phyloP scores from a whole-genome alignment of 2,888 invertebrate genomes.

The Acronicta psi region DNA sequence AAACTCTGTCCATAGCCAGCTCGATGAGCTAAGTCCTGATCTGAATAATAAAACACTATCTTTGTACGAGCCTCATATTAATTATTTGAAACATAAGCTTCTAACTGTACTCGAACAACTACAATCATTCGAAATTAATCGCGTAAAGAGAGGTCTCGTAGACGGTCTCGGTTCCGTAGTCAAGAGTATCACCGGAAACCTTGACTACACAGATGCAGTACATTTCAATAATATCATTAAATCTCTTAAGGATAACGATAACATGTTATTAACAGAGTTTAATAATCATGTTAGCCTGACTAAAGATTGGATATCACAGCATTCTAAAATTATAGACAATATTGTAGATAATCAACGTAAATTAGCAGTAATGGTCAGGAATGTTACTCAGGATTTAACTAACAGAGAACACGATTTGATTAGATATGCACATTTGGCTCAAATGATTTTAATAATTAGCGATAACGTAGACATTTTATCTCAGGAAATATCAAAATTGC shows the following conservation, averaged over 20 bases:
- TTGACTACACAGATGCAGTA: not conserved
- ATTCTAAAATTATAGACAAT: not conserved
- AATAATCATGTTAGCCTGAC: not conserved
- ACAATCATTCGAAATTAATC: not conserved
- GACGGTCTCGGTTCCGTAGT: not conserved
- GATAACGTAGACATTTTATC: not conserved
- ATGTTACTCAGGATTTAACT: not conserved
- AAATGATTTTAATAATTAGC: not conserved
- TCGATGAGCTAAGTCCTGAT: slow-evolving; percentile 5
- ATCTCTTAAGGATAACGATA: not conserved
- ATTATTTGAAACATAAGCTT: slow-evolving; percentile 8
- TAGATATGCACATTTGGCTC: not conserved
- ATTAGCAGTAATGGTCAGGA: not conserved
- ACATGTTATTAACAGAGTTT: not conserved
- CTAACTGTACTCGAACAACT: not conserved
- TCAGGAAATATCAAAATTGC: no score
- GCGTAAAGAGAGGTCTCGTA: not conserved
- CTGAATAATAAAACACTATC: slow-evolving; percentile 6
- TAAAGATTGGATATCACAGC: not conserved
- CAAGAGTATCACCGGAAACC: not conserved
- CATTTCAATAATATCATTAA: not conserved
- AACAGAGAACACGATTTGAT: not conserved
- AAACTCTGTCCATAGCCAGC: slow-evolving; percentile 16
- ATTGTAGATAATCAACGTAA: not conserved
- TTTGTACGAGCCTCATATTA: slow-evolving; percentile 17